Conservation (phyloP, 2,888 invertebrate genomes). For the Hypena proboscidalis region DNA sequence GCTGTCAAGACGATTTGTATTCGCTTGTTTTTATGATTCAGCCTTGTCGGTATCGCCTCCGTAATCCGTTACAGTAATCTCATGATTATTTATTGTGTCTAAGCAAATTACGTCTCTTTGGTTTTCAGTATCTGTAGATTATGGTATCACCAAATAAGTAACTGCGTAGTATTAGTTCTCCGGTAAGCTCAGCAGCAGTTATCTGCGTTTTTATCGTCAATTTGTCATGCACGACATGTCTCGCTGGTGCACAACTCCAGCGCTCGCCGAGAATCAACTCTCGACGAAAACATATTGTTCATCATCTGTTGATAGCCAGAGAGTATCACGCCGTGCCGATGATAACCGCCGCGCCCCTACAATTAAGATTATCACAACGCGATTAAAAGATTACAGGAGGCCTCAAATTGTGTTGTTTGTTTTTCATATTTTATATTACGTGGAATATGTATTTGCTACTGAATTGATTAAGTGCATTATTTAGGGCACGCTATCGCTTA, state of each 20-base stretch:
- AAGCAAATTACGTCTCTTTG: conserved; percentile 58
- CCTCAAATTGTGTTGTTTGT: conserved; percentile 52
- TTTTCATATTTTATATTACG: conserved; percentile 38
- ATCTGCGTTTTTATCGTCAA: conserved; percentile 23
- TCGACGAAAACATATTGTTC: conserved; percentile 55
- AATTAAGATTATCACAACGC: conserved; percentile 67
- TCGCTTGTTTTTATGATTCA: conserved; percentile 33
- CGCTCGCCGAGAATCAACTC: conserved; percentile 37
- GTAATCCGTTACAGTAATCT: conserved; percentile 47
- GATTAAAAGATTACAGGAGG: conserved; percentile 59
- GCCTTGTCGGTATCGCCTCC: conserved; percentile 26
- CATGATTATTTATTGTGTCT: conserved; percentile 44
- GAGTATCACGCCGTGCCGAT: conserved; percentile 34
- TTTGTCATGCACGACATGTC: conserved; percentile 32
- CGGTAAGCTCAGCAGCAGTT: conserved; percentile 15
- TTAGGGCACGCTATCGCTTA: conserved; percentile 38
- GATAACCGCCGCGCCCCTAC: conserved; percentile 70
- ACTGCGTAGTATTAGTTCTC: conserved; percentile 57
- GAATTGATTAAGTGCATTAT: conserved; percentile 45
- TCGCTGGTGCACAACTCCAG: conserved; percentile 27
- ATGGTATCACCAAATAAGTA: conserved; percentile 42
- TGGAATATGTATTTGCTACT: conserved; percentile 51
- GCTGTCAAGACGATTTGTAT: conserved; percentile 34
- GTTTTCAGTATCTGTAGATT: conserved; percentile 47
- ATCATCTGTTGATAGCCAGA: conserved; percentile 49